Evolutionary conservation across 1,140 invertebrate genomes (phyloP).

Genomic region (Helicorthomorpha holstii): DNA sequence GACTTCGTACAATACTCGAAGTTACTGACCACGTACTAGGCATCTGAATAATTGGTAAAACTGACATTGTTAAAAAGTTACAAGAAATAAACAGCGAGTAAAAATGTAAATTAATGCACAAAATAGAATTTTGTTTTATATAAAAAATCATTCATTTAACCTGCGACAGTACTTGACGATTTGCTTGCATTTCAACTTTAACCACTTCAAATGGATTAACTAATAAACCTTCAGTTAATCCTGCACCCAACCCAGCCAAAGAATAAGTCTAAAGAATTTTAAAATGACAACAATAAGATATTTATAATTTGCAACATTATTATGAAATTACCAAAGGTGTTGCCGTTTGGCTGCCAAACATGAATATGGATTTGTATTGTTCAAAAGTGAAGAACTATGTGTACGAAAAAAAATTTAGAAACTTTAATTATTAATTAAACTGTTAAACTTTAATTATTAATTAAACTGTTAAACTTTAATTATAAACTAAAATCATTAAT

Average conservation of each 20-base stretch:
- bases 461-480: too few relatives aligned
- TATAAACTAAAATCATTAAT: too few relatives aligned
- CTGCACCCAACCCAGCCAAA: conserved; percentile 65
- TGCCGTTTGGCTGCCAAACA: conserved; percentile 49
- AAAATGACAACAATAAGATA: not conserved
- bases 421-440: too few relatives aligned
- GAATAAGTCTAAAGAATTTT: conserved; percentile 55
- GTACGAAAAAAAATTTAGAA: too few relatives aligned
- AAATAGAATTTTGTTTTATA: not conserved
- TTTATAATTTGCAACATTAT: not conserved
- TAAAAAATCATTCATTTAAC: not conserved
- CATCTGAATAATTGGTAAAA: conserved; percentile 22
- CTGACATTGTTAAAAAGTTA: too few relatives aligned
- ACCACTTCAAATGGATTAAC: conserved; percentile 92
- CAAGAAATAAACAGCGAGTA: not conserved
- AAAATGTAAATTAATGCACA: too few relatives aligned
- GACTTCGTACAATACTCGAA: conserved; percentile 48
- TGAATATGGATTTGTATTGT: conserved; percentile 70
- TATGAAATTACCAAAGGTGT: conserved; percentile 43
- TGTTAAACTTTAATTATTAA: too few relatives aligned
- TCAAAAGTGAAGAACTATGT: conserved; percentile 79
- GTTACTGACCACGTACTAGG: conserved; percentile 63
- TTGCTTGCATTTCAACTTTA: conserved; percentile 52
- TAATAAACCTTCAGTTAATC: conserved; percentile 69
- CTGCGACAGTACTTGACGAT: conserved; percentile 14